phyloP scores from a whole-genome alignment of 2,888 invertebrate genomes.

The Lycophotia porphyrea region DNA sequence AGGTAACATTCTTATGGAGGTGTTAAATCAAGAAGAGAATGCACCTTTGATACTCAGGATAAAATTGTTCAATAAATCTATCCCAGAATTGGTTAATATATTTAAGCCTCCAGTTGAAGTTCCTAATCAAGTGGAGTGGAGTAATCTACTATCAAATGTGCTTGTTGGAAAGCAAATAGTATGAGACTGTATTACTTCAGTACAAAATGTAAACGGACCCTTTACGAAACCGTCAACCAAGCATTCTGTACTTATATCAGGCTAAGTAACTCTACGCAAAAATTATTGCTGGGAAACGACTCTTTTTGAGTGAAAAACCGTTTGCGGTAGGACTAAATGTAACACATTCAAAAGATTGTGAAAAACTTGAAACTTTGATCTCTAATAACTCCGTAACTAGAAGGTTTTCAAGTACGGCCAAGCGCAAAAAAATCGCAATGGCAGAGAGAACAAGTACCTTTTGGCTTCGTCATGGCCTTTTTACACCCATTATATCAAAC shows the following conservation, averaged over 20 bases:
- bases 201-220: background rate
- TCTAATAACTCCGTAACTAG: background rate
- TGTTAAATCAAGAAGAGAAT: constrained; percentile 70
- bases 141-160: constrained; percentile 83
- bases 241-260: background rate
- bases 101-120: constrained; percentile 83
- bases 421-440: background rate
- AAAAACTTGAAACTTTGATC: background rate
- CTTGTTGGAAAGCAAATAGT: constrained; percentile 85
- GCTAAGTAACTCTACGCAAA: background rate
- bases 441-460: background rate
- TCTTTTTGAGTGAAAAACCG: too few species aligned
- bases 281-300: background rate
- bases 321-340: background rate
- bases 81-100: constrained; percentile 78
- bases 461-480: background rate
- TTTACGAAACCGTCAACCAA: background rate
- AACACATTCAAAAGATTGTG: background rate
- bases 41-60: constrained; percentile 78
- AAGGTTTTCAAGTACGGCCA: background rate
- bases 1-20: constrained; percentile 84
- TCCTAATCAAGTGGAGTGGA: constrained; percentile 82
- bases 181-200: constrained; percentile 56
- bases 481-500: background rate
- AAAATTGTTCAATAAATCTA: constrained; percentile 80